phyloP scores from a whole-genome alignment of 2,797 vertebrate genomes.

The Parotocinclus haroldoi region DNA sequence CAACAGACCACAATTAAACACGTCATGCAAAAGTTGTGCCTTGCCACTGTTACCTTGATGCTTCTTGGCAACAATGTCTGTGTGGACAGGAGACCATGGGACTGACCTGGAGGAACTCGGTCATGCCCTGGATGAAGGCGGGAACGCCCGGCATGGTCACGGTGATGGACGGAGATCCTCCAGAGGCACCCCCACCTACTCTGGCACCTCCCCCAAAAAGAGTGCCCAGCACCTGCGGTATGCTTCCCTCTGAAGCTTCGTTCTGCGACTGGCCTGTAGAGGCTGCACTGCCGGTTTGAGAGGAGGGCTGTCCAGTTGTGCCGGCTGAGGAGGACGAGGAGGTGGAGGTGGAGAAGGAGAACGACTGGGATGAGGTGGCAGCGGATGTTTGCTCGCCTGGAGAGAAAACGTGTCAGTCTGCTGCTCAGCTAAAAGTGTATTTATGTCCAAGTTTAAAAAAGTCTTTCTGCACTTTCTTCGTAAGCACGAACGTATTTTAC shows the following conservation, averaged over 20 bases:
- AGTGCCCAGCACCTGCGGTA: slow-evolving; percentile 80
- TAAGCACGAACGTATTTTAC: too few relatives aligned
- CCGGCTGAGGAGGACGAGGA: slow-evolving; percentile 69
- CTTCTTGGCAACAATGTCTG: too few relatives aligned
- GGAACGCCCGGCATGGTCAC: slow-evolving; percentile 84
- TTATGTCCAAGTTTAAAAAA: too few relatives aligned
- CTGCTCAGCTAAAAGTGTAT: background rate
- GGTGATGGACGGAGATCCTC: slow-evolving; percentile 75
- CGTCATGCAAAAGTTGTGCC: too few relatives aligned
- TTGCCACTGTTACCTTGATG: too few relatives aligned
- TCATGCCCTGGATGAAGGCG: slow-evolving; percentile 84
- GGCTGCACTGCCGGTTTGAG: slow-evolving; percentile 67
- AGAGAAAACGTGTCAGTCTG: slow-evolving; percentile 8
- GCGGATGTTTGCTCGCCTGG: slow-evolving; percentile 61
- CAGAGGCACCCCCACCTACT: slow-evolving; percentile 55
- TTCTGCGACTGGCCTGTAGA: slow-evolving; percentile 58
- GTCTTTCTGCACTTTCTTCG: too few relatives aligned
- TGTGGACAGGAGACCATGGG: too few relatives aligned
- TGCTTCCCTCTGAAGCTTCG: slow-evolving; percentile 61
- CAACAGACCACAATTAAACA: too few relatives aligned
- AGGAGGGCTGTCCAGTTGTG: slow-evolving; percentile 50
- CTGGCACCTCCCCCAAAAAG: slow-evolving; percentile 71
- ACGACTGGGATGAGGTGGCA: slow-evolving; percentile 61
- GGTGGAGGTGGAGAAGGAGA: slow-evolving; percentile 60
- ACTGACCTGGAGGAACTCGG: slow-evolving; percentile 84